Evolutionary conservation across 2,113 vertebrate species (phyloP).

Genomic region (Argyrosomus japonicus): DNA sequence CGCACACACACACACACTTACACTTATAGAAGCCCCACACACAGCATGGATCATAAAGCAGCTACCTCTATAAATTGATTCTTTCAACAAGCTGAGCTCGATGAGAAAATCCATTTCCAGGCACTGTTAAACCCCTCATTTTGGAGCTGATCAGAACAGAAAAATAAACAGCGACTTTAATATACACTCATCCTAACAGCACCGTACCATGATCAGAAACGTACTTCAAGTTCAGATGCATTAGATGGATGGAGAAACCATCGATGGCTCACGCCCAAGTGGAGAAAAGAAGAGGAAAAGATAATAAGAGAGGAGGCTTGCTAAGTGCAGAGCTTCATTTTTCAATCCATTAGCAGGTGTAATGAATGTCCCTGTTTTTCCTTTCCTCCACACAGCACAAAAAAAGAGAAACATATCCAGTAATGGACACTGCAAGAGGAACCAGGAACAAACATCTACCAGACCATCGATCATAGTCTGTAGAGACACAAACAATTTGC

Average conservation of each 20-base stretch:
- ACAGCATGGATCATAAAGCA: conserved; percentile 59
- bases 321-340: conserved; percentile 44
- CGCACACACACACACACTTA: conserved; percentile 13
- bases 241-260: background rate
- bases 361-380: conserved; percentile 49
- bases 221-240: conserved; percentile 10
- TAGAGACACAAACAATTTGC: conserved; percentile 23
- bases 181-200: conserved; percentile 20
- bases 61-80: conserved; percentile 56
- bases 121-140: conserved; percentile 40
- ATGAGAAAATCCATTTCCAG: conserved; percentile 63
- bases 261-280: background rate
- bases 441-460: conserved; percentile 28
- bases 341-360: conserved; percentile 61
- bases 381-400: background rate
- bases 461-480: conserved; percentile 48
- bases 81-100: conserved; percentile 49
- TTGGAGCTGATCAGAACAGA: conserved; percentile 43
- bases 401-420: conserved; percentile 7
- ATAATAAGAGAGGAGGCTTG: conserved; percentile 35
- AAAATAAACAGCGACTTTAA: conserved; percentile 48
- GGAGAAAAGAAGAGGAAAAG: conserved; percentile 23
- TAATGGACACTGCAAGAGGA: conserved; percentile 47
- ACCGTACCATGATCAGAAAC: conserved; percentile 16
- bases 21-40: conserved; percentile 11